Conservation (phyloP, 2,113 vertebrate genomes). For the Dermatemys mawii region DNA sequence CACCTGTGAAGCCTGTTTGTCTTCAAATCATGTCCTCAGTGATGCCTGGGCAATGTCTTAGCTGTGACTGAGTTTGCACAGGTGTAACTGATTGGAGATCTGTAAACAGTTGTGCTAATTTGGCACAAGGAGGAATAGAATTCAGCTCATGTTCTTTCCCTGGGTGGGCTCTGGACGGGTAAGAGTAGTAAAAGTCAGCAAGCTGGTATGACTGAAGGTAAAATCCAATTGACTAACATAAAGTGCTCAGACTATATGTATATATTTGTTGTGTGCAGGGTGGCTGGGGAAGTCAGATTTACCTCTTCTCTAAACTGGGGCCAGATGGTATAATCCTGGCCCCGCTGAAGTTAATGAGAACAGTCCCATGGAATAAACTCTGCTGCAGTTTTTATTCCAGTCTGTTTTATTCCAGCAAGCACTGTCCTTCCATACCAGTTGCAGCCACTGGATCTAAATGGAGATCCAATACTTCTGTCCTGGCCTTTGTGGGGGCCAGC, state of each 20-base stretch:
- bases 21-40: background rate
- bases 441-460: background rate
- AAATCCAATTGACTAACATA: background rate
- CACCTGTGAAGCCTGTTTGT: background rate
- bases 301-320: background rate
- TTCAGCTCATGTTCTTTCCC: background rate
- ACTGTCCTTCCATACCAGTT: background rate
- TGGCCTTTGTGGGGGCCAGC: background rate
- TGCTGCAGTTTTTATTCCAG: background rate
- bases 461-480: background rate
- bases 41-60: background rate
- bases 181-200: background rate
- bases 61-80: background rate
- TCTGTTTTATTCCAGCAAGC: too few species aligned
- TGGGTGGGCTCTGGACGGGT: background rate
- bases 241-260: background rate
- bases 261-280: background rate
- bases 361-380: background rate
- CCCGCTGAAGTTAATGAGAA: background rate
- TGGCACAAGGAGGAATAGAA: background rate
- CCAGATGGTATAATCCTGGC: background rate
- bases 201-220: background rate
- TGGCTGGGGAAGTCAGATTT: background rate
- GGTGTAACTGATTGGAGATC: background rate
- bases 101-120: background rate